Evolutionary conservation across 2,113 vertebrate genomes (phyloP), one percentile per base, ranked within the genome.

Genomic region (Typhlomys cinereus): DNA sequence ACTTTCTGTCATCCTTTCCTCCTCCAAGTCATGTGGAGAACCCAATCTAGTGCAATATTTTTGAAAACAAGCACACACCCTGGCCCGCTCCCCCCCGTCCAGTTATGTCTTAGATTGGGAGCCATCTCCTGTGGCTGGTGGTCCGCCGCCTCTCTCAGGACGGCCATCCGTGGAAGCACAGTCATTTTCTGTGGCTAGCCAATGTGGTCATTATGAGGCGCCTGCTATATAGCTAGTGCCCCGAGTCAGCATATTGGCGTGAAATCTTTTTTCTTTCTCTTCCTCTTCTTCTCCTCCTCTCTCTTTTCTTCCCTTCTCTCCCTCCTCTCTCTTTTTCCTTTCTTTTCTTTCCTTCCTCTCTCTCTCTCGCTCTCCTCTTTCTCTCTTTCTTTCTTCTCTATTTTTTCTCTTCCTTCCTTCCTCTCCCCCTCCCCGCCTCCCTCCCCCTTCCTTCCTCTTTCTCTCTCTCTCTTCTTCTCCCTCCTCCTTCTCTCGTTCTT

Each of bases 51-150:
- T 78, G 78, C 94, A 94, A 59, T 82, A 96, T 88, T 86, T 97
- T 95, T 85, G 85, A 96, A 97, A 95, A 84, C 87, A 85, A 95
- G 50, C 94, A 84, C 5, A 7, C 90, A 87, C 87, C n/a, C 69
- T 21, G 88, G 83, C 95, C 93, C 94, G 97, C 97, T 97, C 85
- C 95, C 96, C 61, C n/a, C n/a, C n/a, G n/a, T n/a, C n/a, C 96
- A 95, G 96, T 97, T 1, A 96, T 88, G 98, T 92, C 96, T 89
- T 95, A 97, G 97, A 98, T 98, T 98, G 96, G 96, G 97, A 98
- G 96, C 92, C 59, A 84, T 75, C 85, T 80, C 97, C 98, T 59
- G 96, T 92, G 89, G 97, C 90, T 97, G 93, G 84, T 67, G 71
- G 90, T 74, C 74, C 90, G n/a, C 91, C 91, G 96, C 81, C 93